phyloP scores from a whole-genome alignment of 2,888 invertebrate genomes.

The Polylopha cassiicola region DNA sequence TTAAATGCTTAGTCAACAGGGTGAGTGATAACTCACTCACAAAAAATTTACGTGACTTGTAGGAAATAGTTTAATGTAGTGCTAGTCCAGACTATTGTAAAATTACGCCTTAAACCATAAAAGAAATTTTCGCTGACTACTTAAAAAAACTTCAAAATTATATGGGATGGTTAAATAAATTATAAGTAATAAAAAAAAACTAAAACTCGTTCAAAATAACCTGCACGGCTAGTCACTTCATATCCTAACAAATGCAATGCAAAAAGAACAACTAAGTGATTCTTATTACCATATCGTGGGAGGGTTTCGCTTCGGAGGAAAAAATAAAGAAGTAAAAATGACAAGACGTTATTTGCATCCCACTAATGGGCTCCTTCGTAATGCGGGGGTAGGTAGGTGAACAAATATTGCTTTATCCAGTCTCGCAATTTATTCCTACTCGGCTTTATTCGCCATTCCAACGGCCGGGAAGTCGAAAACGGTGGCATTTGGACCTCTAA shows the following conservation, averaged over 20 bases:
- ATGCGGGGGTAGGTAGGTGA: slow-evolving; percentile 75
- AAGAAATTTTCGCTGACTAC: no score
- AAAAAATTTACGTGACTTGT: no score
- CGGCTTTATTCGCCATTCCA: slow-evolving; percentile 67
- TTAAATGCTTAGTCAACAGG: no score
- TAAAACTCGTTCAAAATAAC: no score
- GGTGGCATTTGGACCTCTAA: slow-evolving; percentile 70
- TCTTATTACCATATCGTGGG: slow-evolving; percentile 47
- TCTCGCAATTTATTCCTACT: slow-evolving; percentile 74
- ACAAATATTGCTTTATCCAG: slow-evolving; percentile 77
- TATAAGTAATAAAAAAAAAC: no score
- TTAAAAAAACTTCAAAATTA: no score
- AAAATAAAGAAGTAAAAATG: slow-evolving; percentile 76
- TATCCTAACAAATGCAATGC: slow-evolving; percentile 25
- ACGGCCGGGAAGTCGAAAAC: slow-evolving; percentile 60
- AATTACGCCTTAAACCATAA: no score
- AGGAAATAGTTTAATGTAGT: no score
- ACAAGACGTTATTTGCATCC: slow-evolving; percentile 77
- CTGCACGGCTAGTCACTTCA: slow-evolving; percentile 17
- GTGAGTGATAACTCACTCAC: no score
- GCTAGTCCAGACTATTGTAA: no score
- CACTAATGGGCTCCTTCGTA: slow-evolving; percentile 72
- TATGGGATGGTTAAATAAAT: no score
- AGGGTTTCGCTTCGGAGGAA: slow-evolving; percentile 50
- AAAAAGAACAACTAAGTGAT: slow-evolving; percentile 32